Percentiles rank a stretch among this genome's conserved stretches.
phyloP scores from a whole-genome alignment of 2,888 invertebrate species.

The Euplexia lucipara region DNA sequence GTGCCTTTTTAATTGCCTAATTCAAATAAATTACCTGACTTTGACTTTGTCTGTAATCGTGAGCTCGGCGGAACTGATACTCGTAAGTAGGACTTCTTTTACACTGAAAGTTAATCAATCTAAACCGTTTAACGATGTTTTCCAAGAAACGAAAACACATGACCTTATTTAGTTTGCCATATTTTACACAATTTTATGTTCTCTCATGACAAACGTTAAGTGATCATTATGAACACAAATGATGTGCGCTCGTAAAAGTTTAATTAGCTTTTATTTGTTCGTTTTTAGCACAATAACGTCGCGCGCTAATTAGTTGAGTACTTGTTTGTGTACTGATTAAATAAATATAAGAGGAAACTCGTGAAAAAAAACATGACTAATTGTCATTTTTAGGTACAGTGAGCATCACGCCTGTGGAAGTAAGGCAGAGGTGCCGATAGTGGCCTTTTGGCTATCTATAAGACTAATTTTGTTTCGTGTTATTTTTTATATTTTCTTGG shows the following conservation, averaged over 20 bases:
- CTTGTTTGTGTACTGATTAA: not conserved
- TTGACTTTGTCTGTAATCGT: too few relatives aligned
- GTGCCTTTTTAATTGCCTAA: too few relatives aligned
- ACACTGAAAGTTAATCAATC: not conserved
- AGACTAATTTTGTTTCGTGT: too few relatives aligned
- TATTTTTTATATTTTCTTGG: too few relatives aligned
- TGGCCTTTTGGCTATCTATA: too few relatives aligned
- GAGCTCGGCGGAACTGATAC: too few relatives aligned
- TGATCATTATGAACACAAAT: slow-evolving; percentile 26
- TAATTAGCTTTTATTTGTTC: slow-evolving; percentile 31
- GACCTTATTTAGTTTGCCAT: slow-evolving; percentile 13
- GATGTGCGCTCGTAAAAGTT: slow-evolving; percentile 30
- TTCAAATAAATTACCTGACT: too few relatives aligned
- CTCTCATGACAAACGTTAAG: slow-evolving; percentile 8
- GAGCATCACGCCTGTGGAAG: too few relatives aligned
- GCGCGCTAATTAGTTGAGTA: slow-evolving; percentile 12
- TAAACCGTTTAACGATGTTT: not conserved
- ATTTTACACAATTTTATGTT: not conserved
- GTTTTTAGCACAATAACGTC: slow-evolving; percentile 2
- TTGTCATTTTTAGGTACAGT: not conserved
- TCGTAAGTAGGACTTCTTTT: too few relatives aligned
- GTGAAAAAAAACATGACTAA: not conserved
- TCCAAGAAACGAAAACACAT: not conserved
- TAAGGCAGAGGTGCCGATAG: too few relatives aligned
- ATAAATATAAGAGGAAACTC: not conserved